Evolutionary conservation across 2,888 invertebrate species (phyloP).

Genomic region (Maniola hyperantus): DNA sequence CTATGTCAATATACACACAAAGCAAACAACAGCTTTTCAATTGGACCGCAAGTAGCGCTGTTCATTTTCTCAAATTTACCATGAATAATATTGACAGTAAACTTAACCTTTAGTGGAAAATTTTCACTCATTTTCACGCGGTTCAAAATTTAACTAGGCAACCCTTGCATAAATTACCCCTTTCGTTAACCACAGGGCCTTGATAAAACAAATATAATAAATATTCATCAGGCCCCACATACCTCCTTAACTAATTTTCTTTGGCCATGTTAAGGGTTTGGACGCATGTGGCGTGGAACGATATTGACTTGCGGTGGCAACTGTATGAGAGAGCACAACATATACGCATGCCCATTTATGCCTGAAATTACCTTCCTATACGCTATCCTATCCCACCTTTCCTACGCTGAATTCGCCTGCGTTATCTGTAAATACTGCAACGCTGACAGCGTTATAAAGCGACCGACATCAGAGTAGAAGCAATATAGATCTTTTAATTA

Average conservation of each 20-base stretch:
- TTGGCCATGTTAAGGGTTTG: constrained; percentile 10
- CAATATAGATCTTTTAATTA: no score
- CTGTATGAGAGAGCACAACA: neutral
- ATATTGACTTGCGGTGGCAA: neutral
- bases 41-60: neutral
- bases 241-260: constrained; percentile 18
- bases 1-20: no score
- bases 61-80: neutral
- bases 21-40: no score
- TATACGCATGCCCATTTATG: no score
- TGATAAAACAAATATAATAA: constrained; percentile 21
- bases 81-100: neutral
- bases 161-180: constrained; percentile 5
- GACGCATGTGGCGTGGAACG: neutral
- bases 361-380: no score
- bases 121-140: neutral
- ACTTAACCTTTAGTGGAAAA: neutral
- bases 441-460: no score
- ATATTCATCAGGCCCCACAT: constrained; percentile 19
- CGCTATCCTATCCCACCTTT: no score
- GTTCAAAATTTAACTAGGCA: neutral
- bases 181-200: constrained; percentile 7
- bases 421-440: no score
- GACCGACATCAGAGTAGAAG: no score
- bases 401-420: no score